These are phyloP conservation scores for Cerceris ruficornis DNA, from an alignment of 2,888 invertebrate species.

Conservation along the genomic window DNA sequence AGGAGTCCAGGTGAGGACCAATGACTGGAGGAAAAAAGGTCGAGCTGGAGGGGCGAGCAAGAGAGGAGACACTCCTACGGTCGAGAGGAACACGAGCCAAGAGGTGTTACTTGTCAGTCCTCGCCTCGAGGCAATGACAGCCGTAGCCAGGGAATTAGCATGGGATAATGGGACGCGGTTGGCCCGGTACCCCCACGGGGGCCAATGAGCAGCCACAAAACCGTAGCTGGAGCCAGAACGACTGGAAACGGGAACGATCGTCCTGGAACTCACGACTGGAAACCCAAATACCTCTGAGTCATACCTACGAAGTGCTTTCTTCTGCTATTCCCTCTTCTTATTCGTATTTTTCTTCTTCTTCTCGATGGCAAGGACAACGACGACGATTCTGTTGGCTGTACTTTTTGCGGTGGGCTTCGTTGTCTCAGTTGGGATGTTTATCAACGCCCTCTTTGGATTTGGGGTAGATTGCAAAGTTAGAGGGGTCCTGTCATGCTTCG, in stretches of 20 bases:
- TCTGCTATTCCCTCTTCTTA: slow-evolving; percentile 30
- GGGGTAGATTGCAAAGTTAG: too few relatives aligned
- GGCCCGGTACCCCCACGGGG: slow-evolving; percentile 76
- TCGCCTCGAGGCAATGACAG: slow-evolving; percentile 81
- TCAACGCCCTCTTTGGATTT: neutral
- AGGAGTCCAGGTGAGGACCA: slow-evolving; percentile 54
- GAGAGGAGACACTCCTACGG: slow-evolving; percentile 72
- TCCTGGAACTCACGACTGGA: slow-evolving; percentile 42
- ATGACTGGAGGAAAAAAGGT: slow-evolving; percentile 58
- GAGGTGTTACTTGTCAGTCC: slow-evolving; percentile 81
- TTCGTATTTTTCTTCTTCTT: slow-evolving; percentile 1
- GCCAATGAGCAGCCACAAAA: slow-evolving; percentile 71
- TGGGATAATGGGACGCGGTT: slow-evolving; percentile 81
- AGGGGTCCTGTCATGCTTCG: too few relatives aligned
- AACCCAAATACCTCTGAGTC: slow-evolving; percentile 74
- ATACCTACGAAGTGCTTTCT: slow-evolving; percentile 55
- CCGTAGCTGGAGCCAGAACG: slow-evolving; percentile 47
- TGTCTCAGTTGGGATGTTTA: neutral
- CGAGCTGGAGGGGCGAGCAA: slow-evolving; percentile 53
- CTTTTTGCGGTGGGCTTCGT: neutral
- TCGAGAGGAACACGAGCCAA: slow-evolving; percentile 74
- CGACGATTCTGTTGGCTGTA: neutral
- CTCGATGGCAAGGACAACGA: slow-evolving; percentile 3
- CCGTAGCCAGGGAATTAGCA: slow-evolving; percentile 80
- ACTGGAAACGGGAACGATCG: slow-evolving; percentile 68